Evolutionary conservation across 1,140 invertebrate species (phyloP).

Genomic region (Pteromalus puparum): DNA sequence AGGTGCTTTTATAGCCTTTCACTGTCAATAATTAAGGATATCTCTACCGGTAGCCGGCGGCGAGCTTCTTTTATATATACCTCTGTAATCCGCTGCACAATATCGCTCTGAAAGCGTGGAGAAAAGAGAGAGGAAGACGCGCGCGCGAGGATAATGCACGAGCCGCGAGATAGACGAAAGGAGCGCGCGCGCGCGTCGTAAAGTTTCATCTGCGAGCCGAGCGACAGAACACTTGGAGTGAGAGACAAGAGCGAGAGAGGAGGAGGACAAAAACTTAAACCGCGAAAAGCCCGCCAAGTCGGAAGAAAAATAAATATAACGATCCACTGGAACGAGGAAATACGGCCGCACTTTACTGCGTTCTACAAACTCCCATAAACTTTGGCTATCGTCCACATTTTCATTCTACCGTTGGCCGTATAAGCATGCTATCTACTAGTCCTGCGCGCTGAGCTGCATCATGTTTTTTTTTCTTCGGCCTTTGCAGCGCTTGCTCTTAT

Average conservation of each 20-base stretch:
- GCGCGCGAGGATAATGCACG: background rate
- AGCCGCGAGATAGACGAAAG: conserved; percentile 37
- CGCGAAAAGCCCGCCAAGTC: conserved; percentile 51
- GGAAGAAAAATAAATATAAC: conserved; percentile 71
- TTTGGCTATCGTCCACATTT: conserved; percentile 70
- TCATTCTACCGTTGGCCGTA: conserved; percentile 67
- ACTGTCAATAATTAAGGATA: conserved; percentile 51
- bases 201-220: conserved; percentile 54
- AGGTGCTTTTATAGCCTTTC: conserved; percentile 47
- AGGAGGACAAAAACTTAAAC: conserved; percentile 61
- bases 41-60: background rate
- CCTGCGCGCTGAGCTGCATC: no score
- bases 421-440: background rate
- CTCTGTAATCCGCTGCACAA: conserved; percentile 35
- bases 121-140: conserved; percentile 20
- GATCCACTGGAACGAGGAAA: conserved; percentile 67
- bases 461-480: conserved; percentile 10
- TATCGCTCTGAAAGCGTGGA: conserved; percentile 19
- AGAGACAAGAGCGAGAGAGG: conserved; percentile 2
- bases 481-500: background rate
- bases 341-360: conserved; percentile 71
- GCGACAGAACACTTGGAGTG: conserved; percentile 64
- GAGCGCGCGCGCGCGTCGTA: conserved; percentile 46
- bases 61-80: conserved; percentile 5
- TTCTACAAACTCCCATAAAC: conserved; percentile 73